These are phyloP conservation scores for Octopus sinensis DNA, from an alignment of 1,140 invertebrate genomes.

Conservation along the genomic window DNA sequence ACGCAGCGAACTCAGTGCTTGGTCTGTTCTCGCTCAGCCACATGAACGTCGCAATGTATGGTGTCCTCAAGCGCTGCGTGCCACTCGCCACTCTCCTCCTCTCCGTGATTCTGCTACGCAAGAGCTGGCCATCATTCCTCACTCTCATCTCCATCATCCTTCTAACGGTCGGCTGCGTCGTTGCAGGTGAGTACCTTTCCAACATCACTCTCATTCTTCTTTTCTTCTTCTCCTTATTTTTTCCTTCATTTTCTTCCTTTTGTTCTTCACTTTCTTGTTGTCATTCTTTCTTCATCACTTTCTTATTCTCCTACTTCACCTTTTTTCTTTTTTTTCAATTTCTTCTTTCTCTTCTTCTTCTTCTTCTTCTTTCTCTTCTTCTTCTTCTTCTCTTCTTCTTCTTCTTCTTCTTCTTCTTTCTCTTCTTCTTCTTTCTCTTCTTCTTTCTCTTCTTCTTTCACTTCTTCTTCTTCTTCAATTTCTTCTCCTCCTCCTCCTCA, in stretches of 20 bases:
- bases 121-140: constrained; percentile 48
- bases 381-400: not conserved
- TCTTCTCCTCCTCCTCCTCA: not conserved
- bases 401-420: not conserved
- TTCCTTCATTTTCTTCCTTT: not conserved
- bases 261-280: not conserved
- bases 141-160: constrained; percentile 53
- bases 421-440: constrained; percentile 8
- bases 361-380: not conserved
- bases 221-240: not conserved
- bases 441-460: not conserved
- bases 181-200: constrained; percentile 55
- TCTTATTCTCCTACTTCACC: not conserved
- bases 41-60: constrained; percentile 64
- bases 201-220: not conserved
- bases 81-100: constrained; percentile 59
- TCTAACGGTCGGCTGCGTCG: constrained; percentile 58
- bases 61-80: constrained; percentile 60
- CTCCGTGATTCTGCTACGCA: constrained; percentile 54
- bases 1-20: constrained; percentile 58
- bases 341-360: not conserved
- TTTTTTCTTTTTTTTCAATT: not conserved
- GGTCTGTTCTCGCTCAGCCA: constrained; percentile 59
- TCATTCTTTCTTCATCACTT: not conserved
- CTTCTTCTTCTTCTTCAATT: not conserved